Conservation (phyloP, 2,113 vertebrate genomes). For the Ardeotis arabs region DNA sequence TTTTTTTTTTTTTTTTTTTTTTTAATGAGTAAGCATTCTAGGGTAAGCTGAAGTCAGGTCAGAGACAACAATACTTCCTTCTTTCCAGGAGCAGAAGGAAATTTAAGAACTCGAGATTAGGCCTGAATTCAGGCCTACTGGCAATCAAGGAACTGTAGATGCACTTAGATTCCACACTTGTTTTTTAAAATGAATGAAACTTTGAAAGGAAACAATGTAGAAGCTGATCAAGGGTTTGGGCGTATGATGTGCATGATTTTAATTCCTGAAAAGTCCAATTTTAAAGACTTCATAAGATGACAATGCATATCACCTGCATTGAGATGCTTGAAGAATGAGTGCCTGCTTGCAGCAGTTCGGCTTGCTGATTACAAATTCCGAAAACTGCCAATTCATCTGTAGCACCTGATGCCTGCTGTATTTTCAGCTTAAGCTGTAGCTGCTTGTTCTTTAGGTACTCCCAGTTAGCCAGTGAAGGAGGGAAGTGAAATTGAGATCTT, state of each 20-base stretch:
- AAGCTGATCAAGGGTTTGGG: background rate
- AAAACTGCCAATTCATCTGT: background rate
- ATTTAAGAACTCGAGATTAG: background rate
- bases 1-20: background rate
- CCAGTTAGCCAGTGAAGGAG: background rate
- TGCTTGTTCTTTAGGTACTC: background rate
- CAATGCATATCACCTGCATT: background rate
- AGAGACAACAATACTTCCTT: background rate
- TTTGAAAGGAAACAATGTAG: background rate
- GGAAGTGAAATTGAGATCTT: background rate
- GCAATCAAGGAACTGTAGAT: background rate
- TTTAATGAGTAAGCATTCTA: background rate
- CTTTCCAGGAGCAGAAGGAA: background rate
- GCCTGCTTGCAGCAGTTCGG: background rate
- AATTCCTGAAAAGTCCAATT: background rate
- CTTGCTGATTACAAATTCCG: too few species aligned
- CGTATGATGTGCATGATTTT: background rate
- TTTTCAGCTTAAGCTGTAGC: background rate
- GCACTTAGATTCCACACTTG: fast-evolving
- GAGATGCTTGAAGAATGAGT: background rate
- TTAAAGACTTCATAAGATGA: background rate
- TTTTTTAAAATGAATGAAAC: background rate
- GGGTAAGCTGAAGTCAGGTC: background rate
- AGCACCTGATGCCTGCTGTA: background rate
- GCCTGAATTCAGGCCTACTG: background rate